These are phyloP conservation scores for Ips nitidus DNA, from an alignment of 1,140 invertebrate genomes.

Conservation along the genomic window DNA sequence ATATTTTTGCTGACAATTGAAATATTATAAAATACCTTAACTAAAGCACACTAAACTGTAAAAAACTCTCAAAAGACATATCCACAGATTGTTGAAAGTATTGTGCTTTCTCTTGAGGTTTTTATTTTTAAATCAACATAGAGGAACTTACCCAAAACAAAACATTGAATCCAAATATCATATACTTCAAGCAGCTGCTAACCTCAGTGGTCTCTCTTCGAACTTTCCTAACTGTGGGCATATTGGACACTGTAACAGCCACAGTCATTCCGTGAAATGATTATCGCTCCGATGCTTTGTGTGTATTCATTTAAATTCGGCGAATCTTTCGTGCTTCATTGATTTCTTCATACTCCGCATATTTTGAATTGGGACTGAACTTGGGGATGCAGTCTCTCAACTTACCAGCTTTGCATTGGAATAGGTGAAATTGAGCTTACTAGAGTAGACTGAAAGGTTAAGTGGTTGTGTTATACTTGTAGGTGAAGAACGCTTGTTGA, in stretches of 20 bases:
- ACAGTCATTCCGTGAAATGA: constrained; percentile 41
- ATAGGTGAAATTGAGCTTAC: too few species aligned
- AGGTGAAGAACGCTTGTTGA: too few species aligned
- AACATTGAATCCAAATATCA: constrained; percentile 96
- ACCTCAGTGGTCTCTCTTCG: constrained; percentile 89
- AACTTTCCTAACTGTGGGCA: constrained; percentile 66
- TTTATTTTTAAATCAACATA: too few species aligned
- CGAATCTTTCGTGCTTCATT: constrained; percentile 6
- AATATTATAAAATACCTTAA: too few species aligned
- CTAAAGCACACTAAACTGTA: too few species aligned
- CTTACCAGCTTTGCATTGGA: neutral
- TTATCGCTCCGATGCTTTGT: constrained; percentile 9
- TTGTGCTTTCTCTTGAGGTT: too few species aligned
- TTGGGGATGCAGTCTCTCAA: neutral
- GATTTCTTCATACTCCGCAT: constrained; percentile 7
- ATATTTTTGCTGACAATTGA: too few species aligned
- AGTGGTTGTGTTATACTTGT: too few species aligned
- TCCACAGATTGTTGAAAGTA: too few species aligned
- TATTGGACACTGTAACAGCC: constrained; percentile 56
- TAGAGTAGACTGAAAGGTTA: too few species aligned
- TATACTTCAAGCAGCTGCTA: constrained; percentile 95
- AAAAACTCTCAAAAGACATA: too few species aligned
- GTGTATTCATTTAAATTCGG: constrained; percentile 17
- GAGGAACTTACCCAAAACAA: constrained; percentile 85
- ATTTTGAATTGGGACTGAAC: neutral